Percentiles rank a stretch among this genome's conserved stretches.
Conservation (phyloP, 2,113 vertebrate genomes). For the Rhadina sibilatrix region DNA sequence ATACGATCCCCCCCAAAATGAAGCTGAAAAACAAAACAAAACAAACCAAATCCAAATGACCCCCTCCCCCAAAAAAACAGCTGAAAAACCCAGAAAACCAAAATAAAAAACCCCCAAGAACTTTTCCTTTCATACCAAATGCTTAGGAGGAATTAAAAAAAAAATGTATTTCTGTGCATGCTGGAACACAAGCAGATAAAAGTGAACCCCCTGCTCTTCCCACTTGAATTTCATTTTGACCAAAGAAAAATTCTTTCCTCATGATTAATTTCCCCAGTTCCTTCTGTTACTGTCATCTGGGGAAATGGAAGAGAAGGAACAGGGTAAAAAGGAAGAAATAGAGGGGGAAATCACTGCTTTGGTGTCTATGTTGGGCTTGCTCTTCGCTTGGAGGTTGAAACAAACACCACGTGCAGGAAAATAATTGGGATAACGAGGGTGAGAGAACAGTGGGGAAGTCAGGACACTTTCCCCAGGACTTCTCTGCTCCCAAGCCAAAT, state of each 20-base stretch:
- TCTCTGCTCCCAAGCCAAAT: not conserved
- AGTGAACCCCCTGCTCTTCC: not conserved
- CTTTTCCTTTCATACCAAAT: not conserved
- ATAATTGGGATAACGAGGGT: rapidly evolving
- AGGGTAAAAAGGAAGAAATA: not conserved
- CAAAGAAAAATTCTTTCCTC: not conserved
- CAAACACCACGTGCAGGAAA: not conserved
- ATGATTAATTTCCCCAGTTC: not conserved
- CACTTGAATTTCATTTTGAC: not conserved
- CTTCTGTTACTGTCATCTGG: not conserved
- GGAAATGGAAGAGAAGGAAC: not conserved
- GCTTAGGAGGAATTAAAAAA: not conserved
- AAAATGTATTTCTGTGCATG: not conserved
- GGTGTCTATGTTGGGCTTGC: not conserved
- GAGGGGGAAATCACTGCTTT: not conserved
- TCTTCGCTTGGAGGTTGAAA: not conserved
- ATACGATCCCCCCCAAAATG: not conserved
- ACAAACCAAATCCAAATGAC: not conserved
- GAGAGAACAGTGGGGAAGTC: not conserved
- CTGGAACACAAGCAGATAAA: conserved; percentile 3
- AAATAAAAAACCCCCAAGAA: not conserved
- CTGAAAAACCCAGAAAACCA: not conserved
- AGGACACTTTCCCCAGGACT: not conserved
- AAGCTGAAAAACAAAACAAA: not conserved
- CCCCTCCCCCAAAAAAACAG: too few relatives aligned